These are phyloP conservation scores for Columba janthina DNA, from an alignment of 2,113 vertebrate genomes.

Conservation along the genomic window DNA sequence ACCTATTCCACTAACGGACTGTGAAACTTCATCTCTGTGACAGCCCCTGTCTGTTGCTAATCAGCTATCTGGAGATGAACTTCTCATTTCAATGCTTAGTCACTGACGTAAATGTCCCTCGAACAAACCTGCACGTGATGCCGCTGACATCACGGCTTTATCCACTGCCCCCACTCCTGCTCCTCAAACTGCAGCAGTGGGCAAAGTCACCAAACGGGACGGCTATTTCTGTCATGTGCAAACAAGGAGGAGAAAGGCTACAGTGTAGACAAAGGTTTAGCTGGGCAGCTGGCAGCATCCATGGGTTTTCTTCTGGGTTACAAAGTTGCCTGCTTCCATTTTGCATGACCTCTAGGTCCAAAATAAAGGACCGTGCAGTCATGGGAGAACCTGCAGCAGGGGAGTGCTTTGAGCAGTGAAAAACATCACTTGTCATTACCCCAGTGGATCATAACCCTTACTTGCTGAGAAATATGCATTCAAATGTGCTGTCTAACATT, in stretches of 20 bases:
- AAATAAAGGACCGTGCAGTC: not conserved
- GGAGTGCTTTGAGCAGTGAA: not conserved
- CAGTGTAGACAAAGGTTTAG: not conserved
- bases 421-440: not conserved
- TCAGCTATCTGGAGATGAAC: accelerated
- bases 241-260: not conserved
- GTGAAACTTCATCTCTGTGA: not conserved
- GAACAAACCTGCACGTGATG: not conserved
- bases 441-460: not conserved
- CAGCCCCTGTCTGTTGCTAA: not conserved
- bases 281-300: accelerated
- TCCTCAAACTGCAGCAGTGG: not conserved
- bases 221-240: not conserved
- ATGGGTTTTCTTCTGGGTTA: not conserved
- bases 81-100: not conserved
- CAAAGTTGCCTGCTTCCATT: accelerated
- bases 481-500: not conserved
- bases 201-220: not conserved
- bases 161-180: not conserved
- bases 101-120: not conserved
- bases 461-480: not conserved
- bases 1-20: not conserved
- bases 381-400: not conserved
- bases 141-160: not conserved
- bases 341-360: accelerated